Percentiles rank a stretch among this genome's conserved stretches.
phyloP scores from a whole-genome alignment of 2,888 invertebrate genomes.

The Xanthostigma xanthostigma region DNA sequence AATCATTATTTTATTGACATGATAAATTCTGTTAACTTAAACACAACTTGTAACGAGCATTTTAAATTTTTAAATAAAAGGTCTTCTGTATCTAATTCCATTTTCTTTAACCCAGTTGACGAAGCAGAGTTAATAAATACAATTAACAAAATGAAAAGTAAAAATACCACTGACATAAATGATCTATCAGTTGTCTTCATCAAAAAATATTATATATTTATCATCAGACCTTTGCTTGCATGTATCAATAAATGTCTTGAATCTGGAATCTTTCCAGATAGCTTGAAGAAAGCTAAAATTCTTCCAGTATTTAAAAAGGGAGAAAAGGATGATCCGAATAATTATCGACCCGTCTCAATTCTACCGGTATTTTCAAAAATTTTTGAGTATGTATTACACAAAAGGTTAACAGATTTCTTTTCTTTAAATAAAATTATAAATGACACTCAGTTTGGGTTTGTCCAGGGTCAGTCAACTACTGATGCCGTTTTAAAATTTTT shows the following conservation, averaged over 20 bases:
- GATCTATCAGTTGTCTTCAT: conserved; percentile 1
- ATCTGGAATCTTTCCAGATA: conserved; percentile 7
- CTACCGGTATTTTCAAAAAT: conserved; percentile 8
- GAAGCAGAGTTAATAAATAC: background rate
- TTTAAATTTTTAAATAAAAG: no score
- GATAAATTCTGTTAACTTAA: no score
- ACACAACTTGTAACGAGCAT: no score
- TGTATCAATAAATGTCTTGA: conserved; percentile 6
- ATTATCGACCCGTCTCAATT: conserved; percentile 10
- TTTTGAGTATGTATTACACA: conserved; percentile 7
- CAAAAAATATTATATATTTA: conserved; percentile 1
- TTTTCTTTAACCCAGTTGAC: no score
- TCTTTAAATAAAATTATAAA: conserved; percentile 6
- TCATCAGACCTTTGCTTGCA: background rate
- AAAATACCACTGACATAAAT: conserved; percentile 4
- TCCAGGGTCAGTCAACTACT: conserved; percentile 6
- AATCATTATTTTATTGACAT: no score
- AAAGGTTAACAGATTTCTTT: conserved; percentile 6
- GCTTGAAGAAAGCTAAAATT: conserved; percentile 9
- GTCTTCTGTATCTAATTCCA: no score
- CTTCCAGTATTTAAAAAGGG: conserved; percentile 10
- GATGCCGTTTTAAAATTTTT: conserved; percentile 6
- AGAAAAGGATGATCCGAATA: conserved; percentile 4
- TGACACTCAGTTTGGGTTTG: conserved; percentile 10
- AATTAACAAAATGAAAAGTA: conserved; percentile 2